Percentiles rank a stretch among this genome's conserved stretches.
Conservation (phyloP, 2,113 vertebrate species). For the Riparia riparia region DNA sequence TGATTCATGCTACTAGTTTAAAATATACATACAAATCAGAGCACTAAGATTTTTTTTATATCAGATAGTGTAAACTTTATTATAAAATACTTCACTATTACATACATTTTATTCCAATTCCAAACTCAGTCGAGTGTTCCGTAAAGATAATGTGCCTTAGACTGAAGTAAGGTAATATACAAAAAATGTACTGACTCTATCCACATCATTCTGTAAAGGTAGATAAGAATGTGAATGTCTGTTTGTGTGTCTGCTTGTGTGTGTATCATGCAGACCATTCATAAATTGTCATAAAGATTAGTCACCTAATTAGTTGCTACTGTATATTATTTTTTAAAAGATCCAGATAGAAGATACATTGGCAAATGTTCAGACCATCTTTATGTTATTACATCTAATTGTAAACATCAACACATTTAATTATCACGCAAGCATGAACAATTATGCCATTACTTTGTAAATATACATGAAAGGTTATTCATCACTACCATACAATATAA, state of each 20-base stretch:
- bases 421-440: conserved; percentile 58
- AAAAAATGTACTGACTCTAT: conserved; percentile 14
- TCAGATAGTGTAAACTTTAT: conserved; percentile 71
- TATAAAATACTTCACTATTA: conserved; percentile 64
- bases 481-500: conserved; percentile 8
- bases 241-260: not conserved
- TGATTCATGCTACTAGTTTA: conserved; percentile 65
- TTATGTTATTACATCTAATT: conserved; percentile 55
- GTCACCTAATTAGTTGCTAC: conserved; percentile 34
- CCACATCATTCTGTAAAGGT: conserved; percentile 22
- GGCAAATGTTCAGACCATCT: conserved; percentile 63
- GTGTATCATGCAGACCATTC: not conserved
- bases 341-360: conserved; percentile 29
- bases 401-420: conserved; percentile 60
- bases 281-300: conserved; percentile 2
- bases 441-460: conserved; percentile 53
- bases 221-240: not conserved
- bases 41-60: conserved; percentile 47
- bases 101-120: conserved; percentile 70
- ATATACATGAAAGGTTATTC: conserved; percentile 55
- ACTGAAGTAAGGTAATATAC: conserved; percentile 38
- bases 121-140: conserved; percentile 58
- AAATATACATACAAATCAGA: conserved; percentile 61
- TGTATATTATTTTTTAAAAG: conserved; percentile 31
- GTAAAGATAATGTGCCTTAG: conserved; percentile 33